A percentile compares a stretch with the other conserved stretches of the same genome.
These are phyloP conservation scores for Bombus sylvicola DNA, from an alignment of 1,140 invertebrate genomes.

Conservation along the genomic window DNA sequence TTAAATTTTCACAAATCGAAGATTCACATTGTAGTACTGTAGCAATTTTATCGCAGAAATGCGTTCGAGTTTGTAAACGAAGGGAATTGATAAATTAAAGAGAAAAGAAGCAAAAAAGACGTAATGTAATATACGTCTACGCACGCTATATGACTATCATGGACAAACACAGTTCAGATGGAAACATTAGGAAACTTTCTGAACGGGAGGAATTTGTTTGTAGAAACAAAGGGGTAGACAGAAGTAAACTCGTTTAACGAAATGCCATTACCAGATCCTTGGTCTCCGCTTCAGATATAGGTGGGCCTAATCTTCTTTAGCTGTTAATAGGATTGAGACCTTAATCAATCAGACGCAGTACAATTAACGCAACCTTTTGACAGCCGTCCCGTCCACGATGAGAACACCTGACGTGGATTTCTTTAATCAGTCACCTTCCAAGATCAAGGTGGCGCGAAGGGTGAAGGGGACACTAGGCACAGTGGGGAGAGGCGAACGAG, in stretches of 20 bases:
- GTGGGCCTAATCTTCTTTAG: conserved; percentile 38
- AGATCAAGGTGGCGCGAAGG: conserved; percentile 40
- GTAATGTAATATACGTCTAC: no score
- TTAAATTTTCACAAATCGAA: no score
- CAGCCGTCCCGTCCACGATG: conserved; percentile 63
- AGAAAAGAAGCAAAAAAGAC: no score
- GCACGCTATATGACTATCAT: no score
- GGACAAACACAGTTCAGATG: no score
- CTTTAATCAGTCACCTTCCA: conserved; percentile 76
- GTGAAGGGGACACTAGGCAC: conserved; percentile 38
- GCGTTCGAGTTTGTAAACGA: no score
- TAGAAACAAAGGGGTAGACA: neutral
- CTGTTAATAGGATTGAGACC: conserved; percentile 70
- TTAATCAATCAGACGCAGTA: conserved; percentile 74
- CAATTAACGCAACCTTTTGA: conserved; percentile 75
- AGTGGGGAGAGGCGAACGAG: conserved; percentile 33
- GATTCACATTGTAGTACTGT: no score
- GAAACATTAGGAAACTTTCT: neutral
- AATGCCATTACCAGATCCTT: conserved; percentile 17
- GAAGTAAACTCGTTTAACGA: neutral
- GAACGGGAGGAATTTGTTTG: no score
- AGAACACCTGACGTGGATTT: conserved; percentile 73
- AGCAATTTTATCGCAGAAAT: no score
- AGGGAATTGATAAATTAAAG: no score
- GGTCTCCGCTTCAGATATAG: neutral